These are phyloP conservation scores for Cydia pomonella DNA, from an alignment of 1,140 invertebrate genomes.

Conservation along the genomic window DNA sequence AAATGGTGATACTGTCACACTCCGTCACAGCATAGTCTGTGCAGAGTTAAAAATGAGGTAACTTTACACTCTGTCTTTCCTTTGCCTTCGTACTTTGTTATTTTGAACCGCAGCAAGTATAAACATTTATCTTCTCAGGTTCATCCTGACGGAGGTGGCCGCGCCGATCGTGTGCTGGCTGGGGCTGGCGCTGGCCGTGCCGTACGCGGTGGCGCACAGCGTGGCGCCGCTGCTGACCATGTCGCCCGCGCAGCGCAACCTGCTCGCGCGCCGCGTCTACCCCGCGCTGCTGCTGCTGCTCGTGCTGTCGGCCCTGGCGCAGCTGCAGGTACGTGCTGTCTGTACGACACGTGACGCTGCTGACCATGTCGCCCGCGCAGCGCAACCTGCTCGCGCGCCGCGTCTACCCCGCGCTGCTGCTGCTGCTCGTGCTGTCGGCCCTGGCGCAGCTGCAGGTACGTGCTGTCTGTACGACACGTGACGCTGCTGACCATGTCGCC, in stretches of 20 bases:
- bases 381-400: slow-evolving; percentile 91
- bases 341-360: too few relatives aligned
- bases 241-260: slow-evolving; percentile 86
- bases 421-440: slow-evolving; percentile 85
- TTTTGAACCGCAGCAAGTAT: too few relatives aligned
- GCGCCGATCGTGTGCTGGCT: slow-evolving; percentile 94
- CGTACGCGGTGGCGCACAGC: slow-evolving; percentile 93
- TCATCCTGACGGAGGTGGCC: slow-evolving; percentile 92
- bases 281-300: slow-evolving; percentile 90
- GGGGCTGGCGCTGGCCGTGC: slow-evolving; percentile 92
- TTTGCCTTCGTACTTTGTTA: too few relatives aligned
- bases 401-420: slow-evolving; percentile 94
- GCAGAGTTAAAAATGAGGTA: too few relatives aligned
- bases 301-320: slow-evolving; percentile 85
- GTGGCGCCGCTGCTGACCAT: slow-evolving; percentile 90
- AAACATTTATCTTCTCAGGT: slow-evolving; percentile 61
- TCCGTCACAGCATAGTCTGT: too few relatives aligned
- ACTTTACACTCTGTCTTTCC: too few relatives aligned
- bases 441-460: slow-evolving; percentile 87
- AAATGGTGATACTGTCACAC: too few relatives aligned
- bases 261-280: slow-evolving; percentile 94
- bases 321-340: slow-evolving; percentile 84
- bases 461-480: too few relatives aligned
- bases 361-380: slow-evolving; percentile 80
- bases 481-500: slow-evolving; percentile 59